Conservation (phyloP, 1,140 invertebrate genomes). For the Zaprionus capensis region DNA sequence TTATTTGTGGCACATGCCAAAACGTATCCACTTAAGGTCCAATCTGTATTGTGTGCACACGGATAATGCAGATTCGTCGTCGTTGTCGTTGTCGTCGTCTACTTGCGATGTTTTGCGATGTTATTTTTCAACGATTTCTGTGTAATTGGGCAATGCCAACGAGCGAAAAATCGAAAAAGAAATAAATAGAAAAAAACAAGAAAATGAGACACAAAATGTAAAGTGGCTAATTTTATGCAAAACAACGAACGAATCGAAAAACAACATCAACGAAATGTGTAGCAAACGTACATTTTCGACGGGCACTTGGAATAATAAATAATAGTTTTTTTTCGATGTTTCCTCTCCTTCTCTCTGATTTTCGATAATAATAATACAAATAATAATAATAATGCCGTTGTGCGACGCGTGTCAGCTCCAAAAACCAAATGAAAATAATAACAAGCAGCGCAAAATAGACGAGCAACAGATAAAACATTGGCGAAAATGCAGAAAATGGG, state of each 20-base stretch:
- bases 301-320: conserved; percentile 59
- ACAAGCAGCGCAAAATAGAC: conserved; percentile 2
- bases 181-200: neutral
- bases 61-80: conserved; percentile 35
- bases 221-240: conserved; percentile 32
- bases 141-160: conserved; percentile 40
- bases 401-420: conserved; percentile 62
- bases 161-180: conserved; percentile 3
- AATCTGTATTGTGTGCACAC: conserved; percentile 42
- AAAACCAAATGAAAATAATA: conserved; percentile 22
- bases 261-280: conserved; percentile 17
- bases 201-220: conserved; percentile 22
- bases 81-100: neutral
- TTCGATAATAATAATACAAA: conserved; percentile 12
- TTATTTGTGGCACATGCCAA: conserved; percentile 46
- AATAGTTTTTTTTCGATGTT: neutral
- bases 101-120: conserved; percentile 9
- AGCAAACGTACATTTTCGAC: conserved; percentile 18
- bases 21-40: conserved; percentile 48
- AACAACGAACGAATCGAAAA: conserved; percentile 3
- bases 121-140: conserved; percentile 17
- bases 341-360: conserved; percentile 3
- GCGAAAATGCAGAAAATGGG: conserved; percentile 57
- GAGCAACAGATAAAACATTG: conserved; percentile 28
- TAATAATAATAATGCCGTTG: conserved; percentile 21